A percentile compares a stretch with the other conserved stretches of the same genome.
These are phyloP conservation scores for Epistrophe grossulariae DNA, from an alignment of 2,888 invertebrate species.

Conservation along the genomic window DNA sequence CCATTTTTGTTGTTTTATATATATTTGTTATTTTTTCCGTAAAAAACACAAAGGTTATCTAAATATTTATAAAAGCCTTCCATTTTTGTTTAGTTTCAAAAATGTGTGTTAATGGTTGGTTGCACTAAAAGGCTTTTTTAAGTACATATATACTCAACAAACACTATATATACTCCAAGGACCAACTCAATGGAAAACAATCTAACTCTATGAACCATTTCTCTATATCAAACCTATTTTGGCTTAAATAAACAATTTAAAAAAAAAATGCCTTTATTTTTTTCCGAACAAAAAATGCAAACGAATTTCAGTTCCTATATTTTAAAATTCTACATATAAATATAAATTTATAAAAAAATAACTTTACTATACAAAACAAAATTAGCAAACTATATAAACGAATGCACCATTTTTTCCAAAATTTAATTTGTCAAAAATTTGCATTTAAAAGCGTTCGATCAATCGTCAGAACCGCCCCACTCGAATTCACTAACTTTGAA, in stretches of 20 bases:
- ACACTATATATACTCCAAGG: not conserved
- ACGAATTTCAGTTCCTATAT: constrained; percentile 33
- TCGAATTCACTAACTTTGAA: constrained; percentile 9
- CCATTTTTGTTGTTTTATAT: too few species aligned
- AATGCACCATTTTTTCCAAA: constrained; percentile 52
- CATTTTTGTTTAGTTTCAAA: not conserved
- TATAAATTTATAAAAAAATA: constrained; percentile 1
- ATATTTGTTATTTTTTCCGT: not conserved
- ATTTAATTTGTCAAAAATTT: constrained; percentile 75
- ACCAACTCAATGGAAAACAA: not conserved
- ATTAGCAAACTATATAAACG: not conserved
- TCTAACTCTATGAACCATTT: not conserved
- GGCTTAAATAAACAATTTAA: constrained; percentile 49
- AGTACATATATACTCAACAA: not conserved
- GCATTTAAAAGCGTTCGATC: constrained; percentile 71
- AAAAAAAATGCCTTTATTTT: constrained; percentile 15
- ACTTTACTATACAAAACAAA: not conserved
- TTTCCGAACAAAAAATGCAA: constrained; percentile 28
- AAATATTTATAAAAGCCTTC: not conserved
- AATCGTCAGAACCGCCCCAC: constrained; percentile 30
- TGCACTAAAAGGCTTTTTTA: constrained; percentile 26
- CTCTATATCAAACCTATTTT: not conserved
- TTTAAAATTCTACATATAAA: constrained; percentile 27
- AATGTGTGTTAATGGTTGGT: constrained; percentile 5
- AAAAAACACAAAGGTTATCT: not conserved